Conservation (phyloP, 1,140 invertebrate genomes). For the Sitobion miscanthi region DNA sequence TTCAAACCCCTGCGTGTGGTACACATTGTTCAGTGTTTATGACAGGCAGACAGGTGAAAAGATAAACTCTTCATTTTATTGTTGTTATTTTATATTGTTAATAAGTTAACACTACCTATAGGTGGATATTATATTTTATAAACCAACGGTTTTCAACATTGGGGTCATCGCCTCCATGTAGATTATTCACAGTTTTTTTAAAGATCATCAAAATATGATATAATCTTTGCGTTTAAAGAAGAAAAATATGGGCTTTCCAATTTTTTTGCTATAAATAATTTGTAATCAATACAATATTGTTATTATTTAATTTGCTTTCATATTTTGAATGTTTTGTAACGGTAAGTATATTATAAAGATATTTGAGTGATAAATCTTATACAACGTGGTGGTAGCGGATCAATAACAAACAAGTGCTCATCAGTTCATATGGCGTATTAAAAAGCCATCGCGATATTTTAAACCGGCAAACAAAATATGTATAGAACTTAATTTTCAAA, state of each 20-base stretch:
- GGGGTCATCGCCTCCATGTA: not conserved
- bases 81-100: conserved; percentile 18
- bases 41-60: conserved; percentile 2
- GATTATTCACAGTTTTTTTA: not conserved
- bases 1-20: not conserved
- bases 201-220: not conserved
- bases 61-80: conserved; percentile 13
- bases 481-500: not conserved
- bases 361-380: not conserved
- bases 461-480: not conserved
- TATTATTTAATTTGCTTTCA: not conserved
- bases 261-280: not conserved
- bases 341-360: not conserved
- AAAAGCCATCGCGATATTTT: not conserved
- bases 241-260: not conserved
- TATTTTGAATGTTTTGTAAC: not conserved
- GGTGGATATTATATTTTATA: not conserved
- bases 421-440: too few relatives aligned
- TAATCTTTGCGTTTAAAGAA: not conserved
- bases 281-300: not conserved
- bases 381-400: not conserved
- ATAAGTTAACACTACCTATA: not conserved
- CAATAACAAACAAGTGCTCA: not conserved
- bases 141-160: not conserved
- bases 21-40: conserved; percentile 8